Evolutionary conservation across 2,113 vertebrate species (phyloP), one percentile per base, ranked within the genome.

Genomic region (Mobula birostris): DNA sequence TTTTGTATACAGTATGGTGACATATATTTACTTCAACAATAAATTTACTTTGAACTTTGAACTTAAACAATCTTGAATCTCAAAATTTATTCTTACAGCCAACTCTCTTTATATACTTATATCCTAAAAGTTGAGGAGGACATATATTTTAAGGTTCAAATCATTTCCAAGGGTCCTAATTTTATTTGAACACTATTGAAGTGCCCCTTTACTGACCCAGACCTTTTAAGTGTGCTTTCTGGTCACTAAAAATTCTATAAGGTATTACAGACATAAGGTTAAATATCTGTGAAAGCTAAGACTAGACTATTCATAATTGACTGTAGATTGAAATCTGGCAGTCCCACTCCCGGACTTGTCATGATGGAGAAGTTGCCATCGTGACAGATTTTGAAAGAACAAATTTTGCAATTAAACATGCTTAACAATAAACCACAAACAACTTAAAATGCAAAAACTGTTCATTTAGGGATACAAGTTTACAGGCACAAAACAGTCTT

Each of bases 361-460:
- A 72, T 72, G 9, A 40, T 92, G 36, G 68, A 48, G 36, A 36
- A 92, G 70, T 5, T 19, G 17, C 7, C n/a, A 72, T 72, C 90
- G 19, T 68, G 90, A 92, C 70, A 72, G 36, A 74, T 92, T 72
- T 72, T 92, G 48, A 92, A 92, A 70, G 68, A 92, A 32, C 72
- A 68, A 92, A 40, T 70, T 40, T 70, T 92, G 7, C 68, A 92
- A 72, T 92, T 48, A 40, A 27, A 24, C 66, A 92, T 92, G 36
- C 21, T 40, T 7, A 36, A 8, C 68, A 72, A 91, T 92, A 92
- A 92, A 92, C 90, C 70, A 27, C 48, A 9, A 72, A 17, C 68
- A 72, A 72, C 72, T 48, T 17, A 92, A 92, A 48, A 72, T 36
- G 90, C 36, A 92, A 24, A 74, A 72, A 40, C 66, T 5, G n/a